Conservation (phyloP, 1,140 invertebrate species). For the Brachionus paranguensis region DNA sequence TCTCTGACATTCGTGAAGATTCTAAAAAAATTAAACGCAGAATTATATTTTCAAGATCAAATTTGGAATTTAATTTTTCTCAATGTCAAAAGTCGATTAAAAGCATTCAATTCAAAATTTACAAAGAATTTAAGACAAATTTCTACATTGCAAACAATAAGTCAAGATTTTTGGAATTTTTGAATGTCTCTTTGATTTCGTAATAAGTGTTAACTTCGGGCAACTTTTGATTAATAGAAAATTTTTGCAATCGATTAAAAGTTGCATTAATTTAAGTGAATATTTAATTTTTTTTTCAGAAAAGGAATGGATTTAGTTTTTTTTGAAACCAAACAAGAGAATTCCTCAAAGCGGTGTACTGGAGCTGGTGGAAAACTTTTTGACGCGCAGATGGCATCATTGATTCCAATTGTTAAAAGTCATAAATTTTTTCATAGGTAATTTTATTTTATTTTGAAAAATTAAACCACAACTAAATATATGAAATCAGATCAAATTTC, state of each 20-base stretch:
- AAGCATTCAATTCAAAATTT: background rate
- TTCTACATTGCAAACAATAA: background rate
- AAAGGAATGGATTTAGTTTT: background rate
- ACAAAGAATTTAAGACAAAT: background rate
- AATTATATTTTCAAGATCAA: background rate
- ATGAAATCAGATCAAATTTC: background rate
- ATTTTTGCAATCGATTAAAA: background rate
- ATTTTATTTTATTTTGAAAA: background rate
- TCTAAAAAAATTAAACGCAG: background rate
- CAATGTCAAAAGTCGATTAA: background rate
- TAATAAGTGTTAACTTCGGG: background rate
- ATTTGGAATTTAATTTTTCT: background rate
- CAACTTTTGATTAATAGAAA: background rate
- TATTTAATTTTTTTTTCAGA: background rate
- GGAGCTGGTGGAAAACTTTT: background rate
- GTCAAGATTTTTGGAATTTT: background rate
- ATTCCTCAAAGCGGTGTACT: background rate
- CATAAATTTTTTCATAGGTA: background rate
- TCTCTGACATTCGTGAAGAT: background rate
- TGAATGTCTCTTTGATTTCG: background rate
- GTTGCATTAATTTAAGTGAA: background rate
- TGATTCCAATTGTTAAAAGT: background rate
- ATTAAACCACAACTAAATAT: background rate
- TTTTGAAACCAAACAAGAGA: background rate
- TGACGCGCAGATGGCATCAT: background rate